Base-by-base conservation (phyloP, 2,113 vertebrate genomes). In the Catharus fuscescens region DNA sequence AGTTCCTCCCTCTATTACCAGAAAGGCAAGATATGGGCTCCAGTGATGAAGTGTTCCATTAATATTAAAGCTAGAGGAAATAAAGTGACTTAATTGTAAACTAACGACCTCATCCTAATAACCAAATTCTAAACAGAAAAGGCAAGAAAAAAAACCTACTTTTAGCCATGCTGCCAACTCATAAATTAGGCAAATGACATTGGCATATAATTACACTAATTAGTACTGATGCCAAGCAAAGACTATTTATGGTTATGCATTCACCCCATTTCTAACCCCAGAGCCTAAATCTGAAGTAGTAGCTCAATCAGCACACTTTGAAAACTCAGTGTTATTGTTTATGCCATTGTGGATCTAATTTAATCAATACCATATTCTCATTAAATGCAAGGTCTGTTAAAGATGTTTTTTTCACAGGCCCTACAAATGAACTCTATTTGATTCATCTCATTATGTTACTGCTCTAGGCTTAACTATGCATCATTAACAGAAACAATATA, bases 161-260 rank as follows among this genome's bases (percentile, higher is more conserved):
- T 97, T 95, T 73, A 97, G 90, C 73, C 34, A 86, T 86, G 71
- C 85, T 96, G 96, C 96, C 97, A 98, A 95, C 64, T 97, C 90
- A 97, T 97, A 98, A 98, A 97, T 98, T 96, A 97, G 96, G 88
- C 92, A 97, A 96, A 97, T 97, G 92, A 95, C 97, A 97, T 60
- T 81, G 91, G 96, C 76, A 95, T 96, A 96, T 96, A 97, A 98
- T 97, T 97, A 96, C 84, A 94, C 93, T 97, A 97, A 98, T 97
- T 97, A 97, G 97, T 65, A 96, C 96, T 88, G 91, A 97, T 95
- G 88, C 95, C 93, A 93, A 48, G 94, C 93, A 97, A 97, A 97
- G 74, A 88, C 85, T 73, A 94, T 92, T 97, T 97, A 92, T 95
- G 92, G 88, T 80, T 95, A 95, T 90, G 91, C 74, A 60, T 92